phyloP scores from a whole-genome alignment of 2,113 vertebrate species.

The Pelvicachromis taeniatus region DNA sequence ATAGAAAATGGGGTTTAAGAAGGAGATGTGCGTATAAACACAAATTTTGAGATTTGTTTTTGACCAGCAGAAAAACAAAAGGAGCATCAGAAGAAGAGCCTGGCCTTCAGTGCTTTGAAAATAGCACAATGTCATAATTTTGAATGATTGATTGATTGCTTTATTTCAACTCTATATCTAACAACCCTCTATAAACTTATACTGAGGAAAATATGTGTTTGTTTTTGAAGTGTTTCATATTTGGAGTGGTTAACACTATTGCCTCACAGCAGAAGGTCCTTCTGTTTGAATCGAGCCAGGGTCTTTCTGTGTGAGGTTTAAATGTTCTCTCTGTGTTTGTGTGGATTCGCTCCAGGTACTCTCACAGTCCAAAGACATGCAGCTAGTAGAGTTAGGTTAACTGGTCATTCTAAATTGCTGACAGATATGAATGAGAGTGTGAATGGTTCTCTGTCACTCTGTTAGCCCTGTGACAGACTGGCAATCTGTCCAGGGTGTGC shows the following conservation, averaged over 20 bases:
- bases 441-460: neutral
- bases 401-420: neutral
- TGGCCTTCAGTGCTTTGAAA: neutral
- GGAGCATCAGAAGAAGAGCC: neutral
- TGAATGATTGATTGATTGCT: neutral
- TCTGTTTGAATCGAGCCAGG: accelerated
- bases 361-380: neutral
- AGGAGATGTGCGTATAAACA: neutral
- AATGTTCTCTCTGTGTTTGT: neutral
- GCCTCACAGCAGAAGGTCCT: neutral
- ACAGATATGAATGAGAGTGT: neutral
- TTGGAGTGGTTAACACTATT: neutral
- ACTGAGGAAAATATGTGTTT: neutral
- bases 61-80: neutral
- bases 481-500: neutral
- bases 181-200: neutral
- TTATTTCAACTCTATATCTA: neutral
- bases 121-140: neutral
- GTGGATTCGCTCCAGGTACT: neutral
- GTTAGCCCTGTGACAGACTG: neutral
- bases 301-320: neutral
- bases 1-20: neutral
- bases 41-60: neutral
- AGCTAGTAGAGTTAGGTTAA: neutral
- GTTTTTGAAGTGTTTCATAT: neutral